Evolutionary conservation across 2,888 invertebrate genomes (phyloP), one percentile per base, ranked within the genome.

Genomic region (Melanostoma mellinum): DNA sequence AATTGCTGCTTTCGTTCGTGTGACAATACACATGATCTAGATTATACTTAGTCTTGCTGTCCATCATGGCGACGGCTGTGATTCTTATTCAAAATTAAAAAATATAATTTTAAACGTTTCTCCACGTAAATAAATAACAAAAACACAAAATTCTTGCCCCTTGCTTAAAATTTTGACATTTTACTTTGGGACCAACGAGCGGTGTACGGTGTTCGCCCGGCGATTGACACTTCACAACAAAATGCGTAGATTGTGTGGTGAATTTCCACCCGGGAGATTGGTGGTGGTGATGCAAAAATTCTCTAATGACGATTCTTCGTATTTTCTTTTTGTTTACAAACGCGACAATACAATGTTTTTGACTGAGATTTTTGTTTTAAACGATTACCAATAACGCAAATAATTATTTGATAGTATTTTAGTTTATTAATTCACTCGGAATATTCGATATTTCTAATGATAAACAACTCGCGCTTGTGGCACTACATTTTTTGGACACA

Each of bases 21-120:
- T 89, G 89, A 63, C 89, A 89, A 81, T 89, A 89, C 56, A 89
- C 88, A 86, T 89, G 89, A 76, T 89, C 89, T 80, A 89, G 78
- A 69, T 81, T 86, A 63, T 88, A 88, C 81, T 88, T 88, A 33
- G 85, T 88, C 73, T 87, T 88, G 73, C 86, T 88, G 86, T 86
- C 86, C 85, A 85, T 84, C 84, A 84, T 84, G 50, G 74, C 84
- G 84, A 75, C 10, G 55, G 79, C 61, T 65, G 48, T 60, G 33
- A 38, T 42, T 8, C 3, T 6, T 6, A 9, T 44, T 36, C 50
- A 20, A 48, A 38, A 48, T 50, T 30, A 48, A 52, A 52, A 10
- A 8, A 63, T 6, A 53, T 58, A 50, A 6, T 46, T 61, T n/a
- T 36, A 55, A n/a, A 38, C 38, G 40, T 36, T 61, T 69, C 3